Evolutionary conservation across 1,140 invertebrate genomes (phyloP).

Genomic region (Drosophila orena): DNA sequence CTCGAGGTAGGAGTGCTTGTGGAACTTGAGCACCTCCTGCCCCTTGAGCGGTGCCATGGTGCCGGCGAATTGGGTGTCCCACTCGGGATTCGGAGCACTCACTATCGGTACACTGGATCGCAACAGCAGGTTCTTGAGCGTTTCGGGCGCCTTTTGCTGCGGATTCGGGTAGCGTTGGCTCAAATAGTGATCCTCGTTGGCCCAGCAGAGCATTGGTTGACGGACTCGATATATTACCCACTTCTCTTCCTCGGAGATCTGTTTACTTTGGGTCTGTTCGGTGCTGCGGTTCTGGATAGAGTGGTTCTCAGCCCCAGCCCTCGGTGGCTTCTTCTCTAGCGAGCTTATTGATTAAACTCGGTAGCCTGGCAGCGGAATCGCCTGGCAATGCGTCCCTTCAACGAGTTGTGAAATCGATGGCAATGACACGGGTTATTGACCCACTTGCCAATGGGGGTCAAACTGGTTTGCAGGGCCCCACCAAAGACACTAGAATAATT

Average conservation of each 20-base stretch:
- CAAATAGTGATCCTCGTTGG: slow-evolving; percentile 68
- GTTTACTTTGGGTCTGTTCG: not conserved
- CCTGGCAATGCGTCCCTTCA: slow-evolving; percentile 22
- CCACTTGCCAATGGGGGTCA: slow-evolving; percentile 15
- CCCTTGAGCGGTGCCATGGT: slow-evolving; percentile 73
- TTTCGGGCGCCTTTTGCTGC: slow-evolving; percentile 70
- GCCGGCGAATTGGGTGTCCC: slow-evolving; percentile 28
- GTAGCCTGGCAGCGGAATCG: slow-evolving; percentile 20
- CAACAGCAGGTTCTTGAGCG: slow-evolving; percentile 72
- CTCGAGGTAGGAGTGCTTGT: slow-evolving; percentile 80
- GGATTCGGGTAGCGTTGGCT: slow-evolving; percentile 69
- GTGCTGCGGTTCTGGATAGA: not conserved
- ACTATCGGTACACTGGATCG: slow-evolving; percentile 83
- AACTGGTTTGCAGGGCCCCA: slow-evolving; percentile 4
- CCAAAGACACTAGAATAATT: too few species aligned
- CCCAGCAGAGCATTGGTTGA: slow-evolving; percentile 75
- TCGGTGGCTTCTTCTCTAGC: not conserved
- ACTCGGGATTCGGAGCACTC: slow-evolving; percentile 51
- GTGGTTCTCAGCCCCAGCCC: not conserved
- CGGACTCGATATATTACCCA: not conserved
- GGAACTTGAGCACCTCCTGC: slow-evolving; percentile 68
- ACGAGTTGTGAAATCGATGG: slow-evolving; percentile 63
- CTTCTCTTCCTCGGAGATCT: not conserved
- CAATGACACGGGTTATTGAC: slow-evolving; percentile 53
- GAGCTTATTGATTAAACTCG: slow-evolving; percentile 66